Evolutionary conservation across 2,797 vertebrate species (phyloP).

Genomic region (Pelobates cultripes): DNA sequence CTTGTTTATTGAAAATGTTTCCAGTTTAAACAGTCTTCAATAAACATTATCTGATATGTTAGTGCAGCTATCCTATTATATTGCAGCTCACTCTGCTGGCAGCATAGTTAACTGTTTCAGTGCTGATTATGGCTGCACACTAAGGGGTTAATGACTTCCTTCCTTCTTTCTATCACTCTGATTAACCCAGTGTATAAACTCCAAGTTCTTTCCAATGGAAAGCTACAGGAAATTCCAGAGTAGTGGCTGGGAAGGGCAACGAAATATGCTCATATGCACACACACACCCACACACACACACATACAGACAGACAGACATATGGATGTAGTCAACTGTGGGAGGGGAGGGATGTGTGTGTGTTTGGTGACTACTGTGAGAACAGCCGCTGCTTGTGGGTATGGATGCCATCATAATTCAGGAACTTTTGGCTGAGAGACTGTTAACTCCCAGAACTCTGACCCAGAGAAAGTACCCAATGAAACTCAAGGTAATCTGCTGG

Average conservation of each 20-base stretch:
- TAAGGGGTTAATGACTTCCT: conserved; percentile 17
- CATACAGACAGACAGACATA: conserved; percentile 31
- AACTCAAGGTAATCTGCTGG: conserved; percentile 72
- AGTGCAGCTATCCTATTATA: too few relatives aligned
- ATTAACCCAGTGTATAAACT: conserved; percentile 27
- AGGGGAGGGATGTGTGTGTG: conserved; percentile 51
- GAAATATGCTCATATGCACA: conserved; percentile 25
- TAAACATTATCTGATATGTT: too few relatives aligned
- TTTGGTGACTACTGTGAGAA: conserved; percentile 36
- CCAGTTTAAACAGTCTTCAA: too few relatives aligned
- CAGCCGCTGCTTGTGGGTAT: conserved; percentile 68
- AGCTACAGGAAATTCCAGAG: conserved; percentile 54
- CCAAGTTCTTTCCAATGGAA: conserved; percentile 44
- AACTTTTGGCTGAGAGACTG: conserved; percentile 91
- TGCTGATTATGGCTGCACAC: background rate
- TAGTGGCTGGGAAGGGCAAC: conserved; percentile 49
- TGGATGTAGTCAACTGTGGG: conserved; percentile 47
- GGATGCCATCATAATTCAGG: conserved; percentile 94
- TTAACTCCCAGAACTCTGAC: conserved; percentile 85
- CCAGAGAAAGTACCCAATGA: conserved; percentile 82
- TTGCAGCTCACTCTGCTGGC: background rate
- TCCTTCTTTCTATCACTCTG: conserved; percentile 29
- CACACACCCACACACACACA: conserved; percentile 11
- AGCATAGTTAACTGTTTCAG: background rate
- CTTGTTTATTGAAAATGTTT: too few relatives aligned